Conservation (phyloP, 1,140 invertebrate genomes). For the Gryon sp. region DNA sequence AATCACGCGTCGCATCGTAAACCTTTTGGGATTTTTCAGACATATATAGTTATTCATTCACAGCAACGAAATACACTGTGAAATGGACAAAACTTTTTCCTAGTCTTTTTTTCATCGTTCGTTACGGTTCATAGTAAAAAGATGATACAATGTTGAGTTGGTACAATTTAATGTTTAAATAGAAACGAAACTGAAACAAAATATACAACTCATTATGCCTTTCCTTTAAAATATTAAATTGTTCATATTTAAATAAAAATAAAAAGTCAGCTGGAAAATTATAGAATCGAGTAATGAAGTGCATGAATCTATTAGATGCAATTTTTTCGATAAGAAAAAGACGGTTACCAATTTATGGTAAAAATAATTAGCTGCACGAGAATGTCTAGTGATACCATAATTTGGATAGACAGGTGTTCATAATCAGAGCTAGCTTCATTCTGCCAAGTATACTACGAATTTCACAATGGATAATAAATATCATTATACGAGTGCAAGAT, state of each 20-base stretch:
- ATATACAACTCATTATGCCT: no score
- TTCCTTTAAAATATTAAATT: no score
- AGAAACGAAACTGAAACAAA: no score
- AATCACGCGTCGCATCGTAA: constrained; percentile 73
- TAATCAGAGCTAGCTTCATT: constrained; percentile 40
- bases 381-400: constrained; percentile 45
- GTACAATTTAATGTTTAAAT: no score
- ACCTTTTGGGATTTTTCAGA: constrained; percentile 70
- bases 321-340: constrained; percentile 16
- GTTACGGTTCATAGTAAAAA: constrained; percentile 17
- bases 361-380: constrained; percentile 49
- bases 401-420: constrained; percentile 50
- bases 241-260: no score
- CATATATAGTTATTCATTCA: constrained; percentile 63
- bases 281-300: no score
- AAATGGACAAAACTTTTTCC: constrained; percentile 16
- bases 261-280: no score
- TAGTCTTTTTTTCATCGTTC: constrained; percentile 30
- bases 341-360: constrained; percentile 16
- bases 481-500: constrained; percentile 22
- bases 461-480: constrained; percentile 50
- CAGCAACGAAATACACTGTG: constrained; percentile 3
- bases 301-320: no score
- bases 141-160: constrained; percentile 23
- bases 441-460: constrained; percentile 10